Evolutionary conservation across 2,888 invertebrate species (phyloP), one percentile per base, ranked within the genome.

Genomic region (Drosophila mulleri): DNA sequence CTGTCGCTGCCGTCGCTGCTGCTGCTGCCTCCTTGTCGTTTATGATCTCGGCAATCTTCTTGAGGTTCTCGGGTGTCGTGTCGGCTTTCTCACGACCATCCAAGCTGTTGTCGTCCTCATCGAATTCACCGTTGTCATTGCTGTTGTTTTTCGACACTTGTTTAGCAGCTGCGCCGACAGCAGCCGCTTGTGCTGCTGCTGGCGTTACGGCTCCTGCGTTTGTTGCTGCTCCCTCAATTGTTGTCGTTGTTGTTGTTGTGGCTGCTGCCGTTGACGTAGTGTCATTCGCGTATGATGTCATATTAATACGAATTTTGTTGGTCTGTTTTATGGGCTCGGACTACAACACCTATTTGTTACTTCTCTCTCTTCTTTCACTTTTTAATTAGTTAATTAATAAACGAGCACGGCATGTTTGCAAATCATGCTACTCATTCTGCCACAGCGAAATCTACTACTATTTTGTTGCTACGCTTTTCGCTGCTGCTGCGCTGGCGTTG

Each of bases 31-130:
- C 69, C 39, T 67, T 77, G 67, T 73, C 74, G 39, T 68, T 84
- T 80, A 93, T 92, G 83, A 92, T 89, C 88, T 93, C 93, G 85
- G 92, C 92, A 72, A 92, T 92, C 88, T 93, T 93, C 86, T 92
- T 92, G 53, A 92, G 86, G 80, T 93, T 93, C 74, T 93, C 93
- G 52, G 93, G 93, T 14, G 92, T 93, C 14, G 91, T 90, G 78
- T 93, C 93, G 67, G 92, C 88, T 82, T 93, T 93, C 72, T 93
- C 93, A 5, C 89, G 89, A 3, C 92, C 93, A 78, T 92, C 92
- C 14, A 91, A 92, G 60, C 86, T 83, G 60, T 67, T 80, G 70
- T 83, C 83, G 14, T 84, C 83, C 26, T 84, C 83, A 26, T 76
- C 63, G 37, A 76, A 83, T 5, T 50, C 67, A 62, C 59, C 18